Conservation (phyloP, 2,113 vertebrate species). For the Istiophorus platypterus region DNA sequence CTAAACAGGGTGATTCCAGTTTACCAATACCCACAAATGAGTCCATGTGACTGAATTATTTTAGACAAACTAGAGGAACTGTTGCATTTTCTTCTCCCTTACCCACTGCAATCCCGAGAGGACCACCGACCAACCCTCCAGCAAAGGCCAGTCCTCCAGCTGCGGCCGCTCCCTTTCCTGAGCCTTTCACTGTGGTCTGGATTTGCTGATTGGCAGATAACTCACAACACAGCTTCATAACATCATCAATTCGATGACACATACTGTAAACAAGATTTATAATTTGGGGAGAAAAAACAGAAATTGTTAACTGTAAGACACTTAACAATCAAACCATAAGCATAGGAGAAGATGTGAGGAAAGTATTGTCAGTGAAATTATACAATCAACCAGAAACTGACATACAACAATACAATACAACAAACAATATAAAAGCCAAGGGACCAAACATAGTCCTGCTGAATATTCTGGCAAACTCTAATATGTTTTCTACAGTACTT, state of each 20-base stretch:
- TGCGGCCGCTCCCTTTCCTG: constrained; percentile 86
- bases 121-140: constrained; percentile 90
- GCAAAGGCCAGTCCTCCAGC: constrained; percentile 87
- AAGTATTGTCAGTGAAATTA: neutral
- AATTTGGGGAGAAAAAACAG: neutral
- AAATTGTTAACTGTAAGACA: neutral
- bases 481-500: too few species aligned
- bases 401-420: neutral
- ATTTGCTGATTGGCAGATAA: constrained; percentile 86
- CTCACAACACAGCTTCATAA: constrained; percentile 89
- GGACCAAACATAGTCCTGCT: neutral
- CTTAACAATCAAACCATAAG: neutral
- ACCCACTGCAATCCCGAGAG: constrained; percentile 90
- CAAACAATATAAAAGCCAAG: neutral
- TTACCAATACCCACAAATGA: neutral
- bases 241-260: constrained; percentile 80
- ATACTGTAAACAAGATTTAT: constrained; percentile 73
- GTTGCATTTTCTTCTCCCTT: constrained; percentile 58
- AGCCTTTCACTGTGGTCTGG: constrained; percentile 86
- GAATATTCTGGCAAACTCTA: neutral
- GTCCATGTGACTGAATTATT: too few species aligned
- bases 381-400: neutral
- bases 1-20: neutral
- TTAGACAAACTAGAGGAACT: neutral
- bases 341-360: neutral